phyloP scores from a whole-genome alignment of 2,113 vertebrate species.

The Ceyx melanurus region DNA sequence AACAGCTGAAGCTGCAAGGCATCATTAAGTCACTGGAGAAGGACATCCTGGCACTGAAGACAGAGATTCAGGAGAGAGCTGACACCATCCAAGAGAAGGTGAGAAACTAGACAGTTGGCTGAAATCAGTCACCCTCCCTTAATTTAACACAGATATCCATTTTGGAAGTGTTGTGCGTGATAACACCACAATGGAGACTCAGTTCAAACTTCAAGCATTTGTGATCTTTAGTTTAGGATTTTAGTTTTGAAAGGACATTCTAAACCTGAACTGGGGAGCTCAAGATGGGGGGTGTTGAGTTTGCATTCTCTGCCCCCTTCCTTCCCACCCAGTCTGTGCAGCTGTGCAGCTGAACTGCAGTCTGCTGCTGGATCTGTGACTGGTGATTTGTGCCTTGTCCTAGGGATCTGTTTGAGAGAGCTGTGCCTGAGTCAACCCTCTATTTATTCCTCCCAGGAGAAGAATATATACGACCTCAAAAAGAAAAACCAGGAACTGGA shows the following conservation, averaged over 20 bases:
- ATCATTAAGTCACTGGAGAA: constrained; percentile 86
- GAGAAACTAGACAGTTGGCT: neutral
- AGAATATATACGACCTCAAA: constrained; percentile 82
- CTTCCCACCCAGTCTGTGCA: neutral
- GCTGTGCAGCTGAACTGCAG: neutral
- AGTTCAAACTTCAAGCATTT: neutral
- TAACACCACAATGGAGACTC: neutral
- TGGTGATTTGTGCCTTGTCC: neutral
- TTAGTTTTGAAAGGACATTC: neutral
- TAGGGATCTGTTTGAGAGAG: neutral
- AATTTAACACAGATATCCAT: neutral
- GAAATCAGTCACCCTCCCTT: neutral
- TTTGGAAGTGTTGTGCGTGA: neutral
- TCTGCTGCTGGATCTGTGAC: neutral
- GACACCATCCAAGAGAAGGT: constrained; percentile 90
- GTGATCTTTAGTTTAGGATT: neutral
- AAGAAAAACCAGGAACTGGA: constrained; percentile 88
- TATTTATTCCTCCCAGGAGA: constrained; percentile 77
- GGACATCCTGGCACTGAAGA: constrained; percentile 84
- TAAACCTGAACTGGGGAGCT: neutral
- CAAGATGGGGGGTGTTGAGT: neutral
- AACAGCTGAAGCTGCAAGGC: constrained; percentile 82
- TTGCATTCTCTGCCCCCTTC: neutral
- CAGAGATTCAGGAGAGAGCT: constrained; percentile 83
- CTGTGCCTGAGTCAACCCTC: neutral